Conservation (phyloP, 2,113 vertebrate genomes). For the Odocoileus hemionus region DNA sequence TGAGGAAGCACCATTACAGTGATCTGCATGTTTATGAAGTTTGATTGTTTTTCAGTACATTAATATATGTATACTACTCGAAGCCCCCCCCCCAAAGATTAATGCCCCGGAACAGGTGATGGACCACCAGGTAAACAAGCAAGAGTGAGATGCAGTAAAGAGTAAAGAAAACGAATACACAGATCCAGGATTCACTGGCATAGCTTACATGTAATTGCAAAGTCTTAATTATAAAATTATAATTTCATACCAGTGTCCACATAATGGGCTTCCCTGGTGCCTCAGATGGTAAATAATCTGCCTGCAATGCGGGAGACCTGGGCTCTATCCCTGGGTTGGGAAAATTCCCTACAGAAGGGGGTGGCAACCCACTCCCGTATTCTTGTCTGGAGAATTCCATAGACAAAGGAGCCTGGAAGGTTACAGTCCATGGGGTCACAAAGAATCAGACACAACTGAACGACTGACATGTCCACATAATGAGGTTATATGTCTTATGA, state of each 20-base stretch:
- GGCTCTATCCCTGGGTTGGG: background rate
- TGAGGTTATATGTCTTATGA: background rate
- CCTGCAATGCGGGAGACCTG: background rate
- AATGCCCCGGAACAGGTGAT: background rate
- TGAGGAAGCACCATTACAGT: background rate
- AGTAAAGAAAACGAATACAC: background rate
- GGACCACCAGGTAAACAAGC: background rate
- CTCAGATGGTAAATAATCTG: background rate
- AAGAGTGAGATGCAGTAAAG: background rate
- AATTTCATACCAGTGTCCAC: background rate
- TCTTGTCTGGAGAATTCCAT: background rate
- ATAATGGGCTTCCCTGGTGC: background rate
- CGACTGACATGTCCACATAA: background rate
- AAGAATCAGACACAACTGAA: background rate
- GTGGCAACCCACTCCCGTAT: background rate
- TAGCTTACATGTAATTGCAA: background rate
- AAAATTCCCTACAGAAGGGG: background rate
- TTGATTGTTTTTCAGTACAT: background rate
- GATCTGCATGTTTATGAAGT: background rate
- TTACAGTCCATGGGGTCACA: background rate
- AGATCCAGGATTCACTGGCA: background rate
- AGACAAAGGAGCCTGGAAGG: background rate
- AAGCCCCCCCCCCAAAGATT: background rate
- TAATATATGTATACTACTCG: background rate
- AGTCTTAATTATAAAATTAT: background rate